These are phyloP conservation scores for Zaprionus taronus DNA, from an alignment of 1,140 invertebrate species.

Conservation along the genomic window DNA sequence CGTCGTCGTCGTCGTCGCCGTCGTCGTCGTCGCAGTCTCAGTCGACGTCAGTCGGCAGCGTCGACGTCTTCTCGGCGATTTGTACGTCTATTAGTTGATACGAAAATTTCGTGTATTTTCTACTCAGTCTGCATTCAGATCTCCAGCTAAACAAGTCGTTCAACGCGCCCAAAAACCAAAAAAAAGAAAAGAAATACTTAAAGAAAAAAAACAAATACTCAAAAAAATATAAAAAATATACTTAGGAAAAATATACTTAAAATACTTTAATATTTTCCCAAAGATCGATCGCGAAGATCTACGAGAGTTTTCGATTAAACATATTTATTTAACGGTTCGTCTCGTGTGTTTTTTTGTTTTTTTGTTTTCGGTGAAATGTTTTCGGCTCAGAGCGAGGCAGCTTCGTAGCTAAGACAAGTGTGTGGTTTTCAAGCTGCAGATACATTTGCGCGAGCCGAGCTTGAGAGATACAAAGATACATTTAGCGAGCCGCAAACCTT, in stretches of 20 bases:
- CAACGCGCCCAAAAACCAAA: constrained; percentile 17
- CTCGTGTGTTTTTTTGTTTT: neutral
- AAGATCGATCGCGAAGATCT: neutral
- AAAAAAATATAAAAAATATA: constrained; percentile 1
- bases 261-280: neutral
- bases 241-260: constrained; percentile 6
- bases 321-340: constrained; percentile 1
- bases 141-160: constrained; percentile 66
- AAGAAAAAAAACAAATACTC: constrained; percentile 12
- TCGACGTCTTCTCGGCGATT: constrained; percentile 48
- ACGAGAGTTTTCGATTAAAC: constrained; percentile 4
- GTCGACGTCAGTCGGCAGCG: constrained; percentile 17
- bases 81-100: constrained; percentile 66
- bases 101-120: constrained; percentile 75
- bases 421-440: neutral
- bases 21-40: neutral
- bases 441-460: neutral
- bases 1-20: constrained; percentile 30
- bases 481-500: constrained; percentile 25
- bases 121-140: constrained; percentile 78
- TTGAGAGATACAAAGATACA: constrained; percentile 28
- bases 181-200: constrained; percentile 11
- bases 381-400: neutral
- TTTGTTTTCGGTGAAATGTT: constrained; percentile 25
- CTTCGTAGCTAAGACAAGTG: constrained; percentile 15